Base-by-base conservation (phyloP, 53 echinoderm and acorn worm genomes). In the Echinarachnius parma region DNA sequence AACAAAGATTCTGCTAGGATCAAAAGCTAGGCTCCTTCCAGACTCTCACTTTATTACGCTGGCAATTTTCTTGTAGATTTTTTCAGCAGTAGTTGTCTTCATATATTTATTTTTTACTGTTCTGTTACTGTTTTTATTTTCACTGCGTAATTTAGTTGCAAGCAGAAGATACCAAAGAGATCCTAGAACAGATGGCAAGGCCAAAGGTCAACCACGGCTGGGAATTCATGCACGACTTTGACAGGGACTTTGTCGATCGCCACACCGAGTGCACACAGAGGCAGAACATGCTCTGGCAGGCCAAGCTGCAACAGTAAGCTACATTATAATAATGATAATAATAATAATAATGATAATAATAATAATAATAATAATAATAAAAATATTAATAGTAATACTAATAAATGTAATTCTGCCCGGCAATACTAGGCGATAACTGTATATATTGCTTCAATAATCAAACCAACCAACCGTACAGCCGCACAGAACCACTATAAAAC, bases 161-260 rank as follows among this genome's bases (percentile, higher is more conserved):
- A 72, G 74, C 89, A 26, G 96, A 96, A 62, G 96, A 98, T 53
- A 85, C 88, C 59, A 98, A 98, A 28, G 88, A 91, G 20, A 98
- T 98, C 53, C 48, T 98, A 19, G 91, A 91, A 42, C 98, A 98
- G 78, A 85, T 98, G 88, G 91, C 98, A 3, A 59, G 69, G 16
- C 84, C 90, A 5, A 85, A 86, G 83, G 82, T 91, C 34, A 91
- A 91, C 36, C 91, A 76, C 13, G 98, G 98, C 15, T 98, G 98
- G 98, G 87, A 88, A 80, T 91, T 98, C 75, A 33, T 76, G 4
- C 71, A 54, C 11, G 88, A 82, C 5, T 86, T 32, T 47, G 98
- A 98, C 77, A 69, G 46, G 25, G 88, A 78, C 29, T 98, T 98
- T 77, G 88, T 98, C 25, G 64, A 80, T 16, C 77, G 70, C 27